Evolutionary conservation across 2,888 invertebrate species (phyloP).

Genomic region (Torymus aiolomorphi): DNA sequence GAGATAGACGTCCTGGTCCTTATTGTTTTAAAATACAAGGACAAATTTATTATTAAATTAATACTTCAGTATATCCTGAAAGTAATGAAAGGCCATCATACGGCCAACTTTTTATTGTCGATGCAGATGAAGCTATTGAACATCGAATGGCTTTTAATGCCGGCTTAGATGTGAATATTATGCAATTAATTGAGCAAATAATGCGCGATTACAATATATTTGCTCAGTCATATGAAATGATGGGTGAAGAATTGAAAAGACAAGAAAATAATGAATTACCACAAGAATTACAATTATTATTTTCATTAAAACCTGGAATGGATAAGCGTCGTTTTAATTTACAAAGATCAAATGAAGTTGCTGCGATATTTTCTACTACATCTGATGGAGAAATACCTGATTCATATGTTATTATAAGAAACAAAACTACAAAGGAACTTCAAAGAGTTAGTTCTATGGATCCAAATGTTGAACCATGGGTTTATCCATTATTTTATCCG

Average conservation of each 20-base stretch:
- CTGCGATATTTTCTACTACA: conserved; percentile 55
- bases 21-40: too few relatives aligned
- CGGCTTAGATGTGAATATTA: neutral
- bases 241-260: neutral
- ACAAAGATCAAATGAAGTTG: conserved; percentile 49
- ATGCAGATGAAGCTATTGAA: neutral
- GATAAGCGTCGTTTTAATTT: conserved; percentile 23
- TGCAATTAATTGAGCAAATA: neutral
- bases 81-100: neutral
- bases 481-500: too few relatives aligned
- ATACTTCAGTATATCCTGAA: neutral
- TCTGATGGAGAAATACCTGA: conserved; percentile 58
- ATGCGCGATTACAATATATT: too few relatives aligned
- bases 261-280: neutral
- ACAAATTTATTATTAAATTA: neutral
- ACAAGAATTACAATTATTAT: conserved; percentile 27
- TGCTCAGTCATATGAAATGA: too few relatives aligned
- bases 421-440: too few relatives aligned
- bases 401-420: too few relatives aligned
- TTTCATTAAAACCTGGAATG: neutral
- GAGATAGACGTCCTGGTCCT: too few relatives aligned
- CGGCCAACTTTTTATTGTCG: neutral
- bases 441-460: too few relatives aligned
- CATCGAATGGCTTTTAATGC: neutral
- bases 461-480: too few relatives aligned